phyloP scores from a whole-genome alignment of 2,888 invertebrate species.

The Zaprionus lineosus region DNA sequence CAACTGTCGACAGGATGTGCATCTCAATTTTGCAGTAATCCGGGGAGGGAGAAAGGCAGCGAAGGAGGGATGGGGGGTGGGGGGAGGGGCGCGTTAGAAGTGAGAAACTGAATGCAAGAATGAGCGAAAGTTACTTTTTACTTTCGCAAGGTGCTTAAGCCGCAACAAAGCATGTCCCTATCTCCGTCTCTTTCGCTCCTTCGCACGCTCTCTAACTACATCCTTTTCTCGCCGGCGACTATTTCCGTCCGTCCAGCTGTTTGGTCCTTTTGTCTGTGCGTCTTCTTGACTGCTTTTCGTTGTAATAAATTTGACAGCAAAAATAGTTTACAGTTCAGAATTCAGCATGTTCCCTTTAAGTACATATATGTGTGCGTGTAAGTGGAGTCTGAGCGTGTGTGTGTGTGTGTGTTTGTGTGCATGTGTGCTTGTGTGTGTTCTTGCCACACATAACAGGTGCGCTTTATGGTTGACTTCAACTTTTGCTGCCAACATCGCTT shows the following conservation, averaged over 20 bases:
- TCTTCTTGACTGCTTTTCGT: conserved; percentile 30
- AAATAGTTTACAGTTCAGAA: conserved; percentile 68
- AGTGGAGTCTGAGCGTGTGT: conserved; percentile 10
- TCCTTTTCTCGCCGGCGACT: conserved; percentile 1
- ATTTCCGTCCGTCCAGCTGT: conserved; percentile 7
- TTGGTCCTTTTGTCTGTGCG: background rate
- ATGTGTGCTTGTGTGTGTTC: conserved; percentile 8
- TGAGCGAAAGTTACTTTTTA: too few species aligned
- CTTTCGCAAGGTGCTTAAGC: conserved; percentile 70
- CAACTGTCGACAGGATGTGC: conserved; percentile 59
- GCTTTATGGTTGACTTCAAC: conserved; percentile 70
- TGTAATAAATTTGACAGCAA: conserved; percentile 56
- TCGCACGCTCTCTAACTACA: background rate
- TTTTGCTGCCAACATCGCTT: conserved; percentile 44
- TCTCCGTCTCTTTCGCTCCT: background rate
- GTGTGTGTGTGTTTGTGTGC: conserved; percentile 3
- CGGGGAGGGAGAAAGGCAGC: too few species aligned
- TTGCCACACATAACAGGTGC: conserved; percentile 61
- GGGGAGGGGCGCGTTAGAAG: too few species aligned
- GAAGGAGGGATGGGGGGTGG: too few species aligned
- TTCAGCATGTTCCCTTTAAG: conserved; percentile 50
- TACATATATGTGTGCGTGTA: conserved; percentile 2
- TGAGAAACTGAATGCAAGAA: too few species aligned
- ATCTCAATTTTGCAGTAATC: too few species aligned
- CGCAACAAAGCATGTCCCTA: conserved; percentile 11